Conservation (phyloP, 2,888 invertebrate genomes). For the Sesamia inferens region DNA sequence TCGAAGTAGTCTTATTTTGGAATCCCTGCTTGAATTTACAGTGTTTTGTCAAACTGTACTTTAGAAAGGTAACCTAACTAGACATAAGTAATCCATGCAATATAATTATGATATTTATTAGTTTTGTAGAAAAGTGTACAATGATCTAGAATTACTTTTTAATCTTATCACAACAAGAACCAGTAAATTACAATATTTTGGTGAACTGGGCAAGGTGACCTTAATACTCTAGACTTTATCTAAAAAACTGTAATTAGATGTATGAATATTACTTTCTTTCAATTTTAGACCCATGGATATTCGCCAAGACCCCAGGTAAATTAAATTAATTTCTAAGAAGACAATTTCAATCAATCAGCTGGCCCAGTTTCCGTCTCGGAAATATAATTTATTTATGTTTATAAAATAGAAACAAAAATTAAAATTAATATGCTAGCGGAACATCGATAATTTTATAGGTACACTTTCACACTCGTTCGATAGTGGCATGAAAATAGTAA, state of each 20-base stretch:
- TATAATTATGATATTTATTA: neutral
- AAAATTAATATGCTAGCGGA: conserved; percentile 25
- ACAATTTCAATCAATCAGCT: conserved; percentile 25
- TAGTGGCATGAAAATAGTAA: conserved; percentile 59
- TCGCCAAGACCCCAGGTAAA: conserved; percentile 3
- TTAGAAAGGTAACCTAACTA: neutral
- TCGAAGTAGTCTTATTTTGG: conserved; percentile 40
- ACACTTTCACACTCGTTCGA: conserved; percentile 63
- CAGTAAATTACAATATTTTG: conserved; percentile 26
- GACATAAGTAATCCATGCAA: neutral
- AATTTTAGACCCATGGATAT: neutral
- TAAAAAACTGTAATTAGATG: neutral
- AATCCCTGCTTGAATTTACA: conserved; percentile 7
- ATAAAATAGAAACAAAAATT: conserved; percentile 19
- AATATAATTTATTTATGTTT: conserved; percentile 6
- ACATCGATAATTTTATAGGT: conserved; percentile 48
- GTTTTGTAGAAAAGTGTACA: neutral
- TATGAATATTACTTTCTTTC: conserved; percentile 4
- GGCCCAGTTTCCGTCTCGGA: conserved; percentile 15
- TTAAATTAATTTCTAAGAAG: neutral
- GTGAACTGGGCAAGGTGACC: conserved; percentile 30
- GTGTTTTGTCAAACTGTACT: conserved; percentile 10
- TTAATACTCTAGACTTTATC: conserved; percentile 21
- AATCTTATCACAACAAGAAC: conserved; percentile 34
- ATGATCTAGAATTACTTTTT: conserved; percentile 19